Percentiles rank a stretch among this genome's conserved stretches.
These are phyloP conservation scores for Pseudococcus jackbeardsleyi DNA, from an alignment of 2,888 invertebrate species.

Conservation along the genomic window DNA sequence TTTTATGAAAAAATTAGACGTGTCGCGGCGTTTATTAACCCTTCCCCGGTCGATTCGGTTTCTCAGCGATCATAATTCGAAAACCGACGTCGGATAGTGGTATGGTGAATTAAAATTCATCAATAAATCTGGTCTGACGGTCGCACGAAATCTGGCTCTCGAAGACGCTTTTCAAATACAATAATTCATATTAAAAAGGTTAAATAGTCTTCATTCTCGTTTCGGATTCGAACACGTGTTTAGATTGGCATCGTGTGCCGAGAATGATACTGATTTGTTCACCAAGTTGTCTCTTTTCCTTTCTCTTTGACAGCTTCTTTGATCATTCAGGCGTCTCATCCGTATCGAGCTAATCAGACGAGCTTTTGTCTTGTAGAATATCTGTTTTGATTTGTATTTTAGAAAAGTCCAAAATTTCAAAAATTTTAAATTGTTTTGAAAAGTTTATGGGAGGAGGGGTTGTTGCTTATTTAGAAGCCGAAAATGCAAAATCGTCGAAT, in stretches of 20 bases:
- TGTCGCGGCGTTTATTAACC: background rate
- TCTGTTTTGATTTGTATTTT: no score
- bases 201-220: background rate
- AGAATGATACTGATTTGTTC: background rate
- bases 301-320: no score
- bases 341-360: no score
- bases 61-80: background rate
- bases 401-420: no score
- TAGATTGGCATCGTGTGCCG: background rate
- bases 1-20: background rate
- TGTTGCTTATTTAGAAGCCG: no score
- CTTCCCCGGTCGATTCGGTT: background rate
- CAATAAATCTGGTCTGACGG: background rate
- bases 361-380: no score
- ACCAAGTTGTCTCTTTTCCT: background rate
- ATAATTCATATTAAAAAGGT: conserved; percentile 12
- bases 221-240: background rate
- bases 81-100: background rate
- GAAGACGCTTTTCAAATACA: background rate
- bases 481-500: no score
- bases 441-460: no score
- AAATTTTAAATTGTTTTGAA: no score
- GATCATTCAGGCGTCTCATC: no score
- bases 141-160: background rate
- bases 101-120: conserved; percentile 11